Base-by-base conservation (phyloP, 2,888 invertebrate genomes). In the Linnaemya tessellans region DNA sequence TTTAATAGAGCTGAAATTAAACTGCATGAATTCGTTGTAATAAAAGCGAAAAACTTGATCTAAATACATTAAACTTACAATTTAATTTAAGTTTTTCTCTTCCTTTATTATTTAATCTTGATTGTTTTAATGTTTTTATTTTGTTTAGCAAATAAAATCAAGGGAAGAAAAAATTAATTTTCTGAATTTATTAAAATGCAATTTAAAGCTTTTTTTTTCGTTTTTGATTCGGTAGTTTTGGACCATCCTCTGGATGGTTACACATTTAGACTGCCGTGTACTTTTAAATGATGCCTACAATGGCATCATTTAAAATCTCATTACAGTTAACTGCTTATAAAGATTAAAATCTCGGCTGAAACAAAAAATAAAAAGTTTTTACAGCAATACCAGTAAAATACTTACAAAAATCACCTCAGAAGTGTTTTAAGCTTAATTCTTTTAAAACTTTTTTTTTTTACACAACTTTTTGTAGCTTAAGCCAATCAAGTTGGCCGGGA, bases 251-350 rank as follows among this genome's bases (percentile, higher is more conserved):
- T 18, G 43, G 54, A 71, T 80, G 71, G n/a, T 54, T 46, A 30
- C 25, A 58, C 43, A 64, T 65, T 4, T 35, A 38, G 18, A 38
- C 18, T 68, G 30, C 20, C 54, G 41, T 68, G 49, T 22, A 46
- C 22, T 62, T 81, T 58, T 77, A 82, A 77, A 43, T 70, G 81
- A 75, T n/a, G 75, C 60, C 54, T 54, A 81, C 81, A 81, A 82
- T 83, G 77, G 77, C 82, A 83, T 87, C 88, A 87, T 87, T 87
- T 88, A 86, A 88, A 86, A 84, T 86, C 86, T 86, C 86, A 88
- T 88, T 88, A 87, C 87, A 86, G 87, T 87, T 87, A 88, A 87
- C 87, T 82, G 87, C 86, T 85, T 80, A 82, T 82, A 80, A 80
- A 85, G 85, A 85, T 85, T 67, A 38, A 85, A 85, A 85, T 85